Percentiles rank a stretch among this genome's conserved stretches.
phyloP scores from a whole-genome alignment of 2,797 vertebrate genomes.

The Pseudocheirus occidentalis region DNA sequence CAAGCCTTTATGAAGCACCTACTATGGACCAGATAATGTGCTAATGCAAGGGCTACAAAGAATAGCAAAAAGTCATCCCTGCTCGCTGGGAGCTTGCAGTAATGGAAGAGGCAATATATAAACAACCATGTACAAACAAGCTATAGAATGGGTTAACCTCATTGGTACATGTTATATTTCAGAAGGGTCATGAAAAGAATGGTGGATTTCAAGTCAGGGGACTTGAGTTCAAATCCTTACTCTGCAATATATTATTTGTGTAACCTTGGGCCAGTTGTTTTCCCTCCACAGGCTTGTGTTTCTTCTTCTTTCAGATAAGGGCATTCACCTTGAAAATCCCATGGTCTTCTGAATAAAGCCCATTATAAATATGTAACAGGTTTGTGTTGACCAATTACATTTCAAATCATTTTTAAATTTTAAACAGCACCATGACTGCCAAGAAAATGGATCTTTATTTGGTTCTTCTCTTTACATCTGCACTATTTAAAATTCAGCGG shows the following conservation, averaged over 20 bases:
- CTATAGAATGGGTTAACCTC: background rate
- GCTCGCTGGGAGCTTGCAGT: background rate
- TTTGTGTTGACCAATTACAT: slow-evolving; percentile 12
- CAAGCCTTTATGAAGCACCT: background rate
- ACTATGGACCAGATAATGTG: background rate
- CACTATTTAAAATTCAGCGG: background rate
- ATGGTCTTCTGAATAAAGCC: background rate
- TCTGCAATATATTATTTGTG: background rate
- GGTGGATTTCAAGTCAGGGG: background rate
- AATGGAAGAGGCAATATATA: background rate
- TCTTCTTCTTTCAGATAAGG: background rate
- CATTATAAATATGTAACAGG: background rate
- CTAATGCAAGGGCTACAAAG: background rate
- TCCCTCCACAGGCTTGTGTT: background rate
- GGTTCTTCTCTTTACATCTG: background rate
- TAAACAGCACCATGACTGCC: background rate
- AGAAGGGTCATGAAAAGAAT: background rate
- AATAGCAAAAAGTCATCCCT: background rate
- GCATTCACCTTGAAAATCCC: background rate
- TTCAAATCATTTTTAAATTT: background rate
- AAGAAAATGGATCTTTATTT: slow-evolving; percentile 20
- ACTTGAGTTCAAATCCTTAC: background rate
- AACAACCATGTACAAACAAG: background rate
- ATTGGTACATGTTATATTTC: background rate
- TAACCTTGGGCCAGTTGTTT: background rate